Percentiles rank a stretch among this genome's conserved stretches.
Evolutionary conservation across 2,888 invertebrate genomes (phyloP).

Genomic region (Drosophila bunnanda): DNA sequence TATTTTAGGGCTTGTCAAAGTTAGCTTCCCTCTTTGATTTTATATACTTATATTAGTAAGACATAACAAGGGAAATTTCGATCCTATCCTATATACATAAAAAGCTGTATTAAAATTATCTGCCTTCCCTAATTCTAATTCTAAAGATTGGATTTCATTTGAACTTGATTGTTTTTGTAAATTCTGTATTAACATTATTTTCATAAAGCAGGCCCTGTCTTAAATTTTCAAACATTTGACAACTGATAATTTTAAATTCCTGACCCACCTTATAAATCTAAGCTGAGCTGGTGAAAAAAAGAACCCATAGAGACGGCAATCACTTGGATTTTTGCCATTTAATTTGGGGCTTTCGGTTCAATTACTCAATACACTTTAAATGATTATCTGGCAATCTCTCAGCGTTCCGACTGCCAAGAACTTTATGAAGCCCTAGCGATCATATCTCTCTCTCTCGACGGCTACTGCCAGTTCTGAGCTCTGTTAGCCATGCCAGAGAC

Average conservation of each 20-base stretch:
- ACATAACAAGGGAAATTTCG: no score
- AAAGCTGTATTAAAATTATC: no score
- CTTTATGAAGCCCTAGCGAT: constrained; percentile 38
- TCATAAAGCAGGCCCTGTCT: background rate
- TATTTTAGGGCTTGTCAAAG: no score
- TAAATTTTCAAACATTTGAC: background rate
- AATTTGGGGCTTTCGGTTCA: constrained; percentile 44
- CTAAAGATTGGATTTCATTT: no score
- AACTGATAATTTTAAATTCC: constrained; percentile 1
- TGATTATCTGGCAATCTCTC: constrained; percentile 42
- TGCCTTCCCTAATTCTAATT: no score
- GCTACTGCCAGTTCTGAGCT: constrained; percentile 24
- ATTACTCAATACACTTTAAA: constrained; percentile 43
- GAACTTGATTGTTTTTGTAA: no score
- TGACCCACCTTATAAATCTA: background rate
- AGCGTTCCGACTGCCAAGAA: constrained; percentile 23
- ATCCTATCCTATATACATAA: no score
- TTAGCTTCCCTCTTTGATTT: no score
- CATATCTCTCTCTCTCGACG: constrained; percentile 25
- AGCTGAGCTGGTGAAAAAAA: background rate
- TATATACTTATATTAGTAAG: no score
- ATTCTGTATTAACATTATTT: background rate
- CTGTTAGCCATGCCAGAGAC: constrained; percentile 17
- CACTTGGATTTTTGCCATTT: constrained; percentile 18
- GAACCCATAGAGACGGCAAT: constrained; percentile 8